Base-by-base conservation (phyloP, 2,888 invertebrate genomes). In the Macrosiphum euphorbiae region DNA sequence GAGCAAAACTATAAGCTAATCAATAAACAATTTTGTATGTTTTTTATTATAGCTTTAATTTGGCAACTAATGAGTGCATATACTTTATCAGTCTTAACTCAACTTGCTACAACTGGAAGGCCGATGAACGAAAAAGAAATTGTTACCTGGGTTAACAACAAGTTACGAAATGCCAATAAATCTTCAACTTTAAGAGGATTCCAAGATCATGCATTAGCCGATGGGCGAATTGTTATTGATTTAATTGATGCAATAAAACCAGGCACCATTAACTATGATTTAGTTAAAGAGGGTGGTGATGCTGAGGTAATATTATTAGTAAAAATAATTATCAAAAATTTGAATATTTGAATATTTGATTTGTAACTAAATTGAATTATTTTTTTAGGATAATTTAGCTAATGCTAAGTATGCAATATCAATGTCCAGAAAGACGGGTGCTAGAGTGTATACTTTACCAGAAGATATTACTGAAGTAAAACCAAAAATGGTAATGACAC, bases 51-150 rank as follows among this genome's bases (percentile, higher is more conserved):
- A 98, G 99, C 99, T 3, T 96, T 99, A 35, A 99, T 99, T 95
- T 99, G 99, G 99, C 99, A 99, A 96, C 96, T 99, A 95, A 99
- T 99, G 99, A 97, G 99, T 94, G 99, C 99, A 1, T 99, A 99
- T 96, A 99, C 99, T 0, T 96, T 99, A 95, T 98, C 98, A 5
- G 97, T 99, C 94, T 96, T 99, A 94, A 98, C 98, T 4, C 97
- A 98, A 95, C 96, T 99, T 95, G 98, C 99, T 20, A 98, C 98
- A 96, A 98, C 98, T 24, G 98, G 98, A 94, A 98, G 97, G 96
- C 98, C 98, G 4, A 98, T 99, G 95, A 98, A 99, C 16, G 99
- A 99, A 96, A 98, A 97, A 95, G 99, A 99, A 96, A 99, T 99
- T 95, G 98, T 99, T 24, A 97, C 97, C 94, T 99, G 99, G 99